Conservation (phyloP, 2,888 invertebrate species). For the Lycia hirtaria region DNA sequence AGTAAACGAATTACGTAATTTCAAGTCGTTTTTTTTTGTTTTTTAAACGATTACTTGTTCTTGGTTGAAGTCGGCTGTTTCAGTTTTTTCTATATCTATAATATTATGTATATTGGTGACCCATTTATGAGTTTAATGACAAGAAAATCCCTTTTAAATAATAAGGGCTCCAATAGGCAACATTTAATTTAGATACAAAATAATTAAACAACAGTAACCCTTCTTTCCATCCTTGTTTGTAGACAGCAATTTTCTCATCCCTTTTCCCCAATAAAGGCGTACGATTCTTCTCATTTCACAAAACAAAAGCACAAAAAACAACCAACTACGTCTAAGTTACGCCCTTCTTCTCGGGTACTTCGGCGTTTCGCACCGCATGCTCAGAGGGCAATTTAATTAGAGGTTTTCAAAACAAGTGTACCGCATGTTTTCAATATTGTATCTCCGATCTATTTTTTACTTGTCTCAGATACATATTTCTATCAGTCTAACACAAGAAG, state of each 20-base stretch:
- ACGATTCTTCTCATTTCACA: slow-evolving; percentile 23
- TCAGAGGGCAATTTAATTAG: slow-evolving; percentile 1
- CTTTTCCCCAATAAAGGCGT: slow-evolving; percentile 20
- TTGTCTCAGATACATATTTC: too few relatives aligned
- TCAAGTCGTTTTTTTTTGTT: too few relatives aligned
- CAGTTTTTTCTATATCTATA: too few relatives aligned
- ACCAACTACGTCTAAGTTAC: neutral
- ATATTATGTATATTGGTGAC: neutral
- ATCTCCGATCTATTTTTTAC: too few relatives aligned
- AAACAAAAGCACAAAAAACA: slow-evolving; percentile 16
- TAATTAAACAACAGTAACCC: slow-evolving; percentile 24
- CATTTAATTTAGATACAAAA: slow-evolving; percentile 15
- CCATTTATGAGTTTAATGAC: neutral
- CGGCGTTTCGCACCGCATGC: too few relatives aligned
- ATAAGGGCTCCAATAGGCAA: neutral
- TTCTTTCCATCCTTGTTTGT: slow-evolving; percentile 18
- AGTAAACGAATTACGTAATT: too few relatives aligned
- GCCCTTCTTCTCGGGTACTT: neutral
- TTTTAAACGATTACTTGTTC: too few relatives aligned
- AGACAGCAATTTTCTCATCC: slow-evolving; percentile 32
- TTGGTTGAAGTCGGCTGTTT: too few relatives aligned
- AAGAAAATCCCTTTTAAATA: neutral
- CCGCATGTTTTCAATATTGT: too few relatives aligned
- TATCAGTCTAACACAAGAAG: too few relatives aligned
- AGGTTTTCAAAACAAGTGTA: slow-evolving; percentile 22